Conservation (phyloP, 2,797 vertebrate genomes). For the Euthynnus affinis region DNA sequence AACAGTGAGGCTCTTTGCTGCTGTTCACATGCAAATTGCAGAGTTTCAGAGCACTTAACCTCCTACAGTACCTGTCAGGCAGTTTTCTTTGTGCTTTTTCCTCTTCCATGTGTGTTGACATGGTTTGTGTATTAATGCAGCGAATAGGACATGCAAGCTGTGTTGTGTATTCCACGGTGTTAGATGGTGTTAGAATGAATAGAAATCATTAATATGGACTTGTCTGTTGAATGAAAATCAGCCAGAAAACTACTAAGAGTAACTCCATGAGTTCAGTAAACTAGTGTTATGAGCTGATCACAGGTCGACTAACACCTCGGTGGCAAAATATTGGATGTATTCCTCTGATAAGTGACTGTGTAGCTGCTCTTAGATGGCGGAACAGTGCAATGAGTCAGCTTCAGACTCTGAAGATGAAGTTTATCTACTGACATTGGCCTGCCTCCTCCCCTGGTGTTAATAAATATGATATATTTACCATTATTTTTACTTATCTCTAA, state of each 20-base stretch:
- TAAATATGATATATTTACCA: background rate
- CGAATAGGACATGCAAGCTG: constrained; percentile 25
- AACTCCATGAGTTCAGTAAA: background rate
- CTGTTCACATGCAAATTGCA: constrained; percentile 64
- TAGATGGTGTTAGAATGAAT: constrained; percentile 6
- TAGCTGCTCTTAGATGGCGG: no score
- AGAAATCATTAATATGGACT: constrained; percentile 30
- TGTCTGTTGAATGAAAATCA: constrained; percentile 9
- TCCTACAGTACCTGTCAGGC: constrained; percentile 46
- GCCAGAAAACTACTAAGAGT: background rate
- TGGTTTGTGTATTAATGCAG: constrained; percentile 64
- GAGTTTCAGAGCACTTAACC: constrained; percentile 56
- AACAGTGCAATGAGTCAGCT: no score
- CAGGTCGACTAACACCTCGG: background rate
- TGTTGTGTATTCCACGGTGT: constrained; percentile 66
- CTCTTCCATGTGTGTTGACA: constrained; percentile 11
- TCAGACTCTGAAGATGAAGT: no score
- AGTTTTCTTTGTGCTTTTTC: constrained; percentile 31
- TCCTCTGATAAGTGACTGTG: no score
- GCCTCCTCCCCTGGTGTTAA: background rate
- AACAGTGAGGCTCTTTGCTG: constrained; percentile 5
- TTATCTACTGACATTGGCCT: background rate
- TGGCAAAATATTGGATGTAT: background rate
- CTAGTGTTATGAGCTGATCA: background rate
- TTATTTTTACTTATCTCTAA: background rate